Evolutionary conservation across 1,140 invertebrate genomes (phyloP).

Genomic region (Portunus trituberculatus): DNA sequence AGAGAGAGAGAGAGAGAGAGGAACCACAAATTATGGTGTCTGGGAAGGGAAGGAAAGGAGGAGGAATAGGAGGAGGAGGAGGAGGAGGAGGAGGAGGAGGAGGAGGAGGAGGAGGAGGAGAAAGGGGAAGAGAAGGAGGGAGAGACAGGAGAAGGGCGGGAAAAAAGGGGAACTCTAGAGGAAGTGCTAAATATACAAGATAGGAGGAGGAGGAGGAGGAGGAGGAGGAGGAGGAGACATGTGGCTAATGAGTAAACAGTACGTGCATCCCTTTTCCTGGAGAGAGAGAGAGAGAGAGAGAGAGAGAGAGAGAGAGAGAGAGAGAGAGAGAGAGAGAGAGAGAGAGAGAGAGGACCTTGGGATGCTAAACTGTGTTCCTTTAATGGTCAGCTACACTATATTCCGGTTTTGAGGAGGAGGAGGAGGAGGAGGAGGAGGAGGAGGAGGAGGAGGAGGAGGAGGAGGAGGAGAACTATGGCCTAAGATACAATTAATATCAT

Average conservation of each 20-base stretch:
- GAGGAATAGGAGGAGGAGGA: too few species aligned
- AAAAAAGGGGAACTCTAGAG: neutral
- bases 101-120: neutral
- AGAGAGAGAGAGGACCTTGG: neutral
- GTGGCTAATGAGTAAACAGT: neutral
- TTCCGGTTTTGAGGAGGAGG: too few species aligned
- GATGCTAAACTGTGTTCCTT: neutral
- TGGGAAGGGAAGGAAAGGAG: neutral
- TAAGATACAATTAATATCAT: too few species aligned
- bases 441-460: too few species aligned
- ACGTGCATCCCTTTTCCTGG: neutral
- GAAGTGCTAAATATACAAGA: neutral
- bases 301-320: too few species aligned
- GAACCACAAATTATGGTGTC: too few species aligned
- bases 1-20: too few species aligned
- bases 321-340: too few species aligned
- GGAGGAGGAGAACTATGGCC: too few species aligned
- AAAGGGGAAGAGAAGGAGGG: neutral
- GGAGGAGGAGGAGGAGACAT: neutral
- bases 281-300: neutral
- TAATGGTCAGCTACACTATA: too few species aligned
- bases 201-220: slow-evolving; percentile 1
- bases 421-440: too few species aligned
- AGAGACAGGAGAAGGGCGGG: neutral
- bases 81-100: neutral